Base-by-base conservation (phyloP, 2,888 invertebrate species). In the Dryocosmus kuriphilus region DNA sequence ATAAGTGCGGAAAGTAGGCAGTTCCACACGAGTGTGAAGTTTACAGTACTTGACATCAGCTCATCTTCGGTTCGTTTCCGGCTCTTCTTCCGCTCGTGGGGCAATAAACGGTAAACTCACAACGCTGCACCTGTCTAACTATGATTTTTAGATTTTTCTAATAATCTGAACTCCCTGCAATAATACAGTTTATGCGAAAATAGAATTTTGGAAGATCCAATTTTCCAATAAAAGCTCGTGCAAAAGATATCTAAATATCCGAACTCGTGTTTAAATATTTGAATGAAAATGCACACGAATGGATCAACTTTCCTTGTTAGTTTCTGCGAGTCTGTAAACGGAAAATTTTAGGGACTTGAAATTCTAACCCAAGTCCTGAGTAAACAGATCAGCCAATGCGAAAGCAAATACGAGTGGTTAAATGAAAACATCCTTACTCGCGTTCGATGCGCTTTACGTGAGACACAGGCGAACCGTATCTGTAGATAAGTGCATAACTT, bases 321-420 rank as follows among this genome's bases (percentile, higher is more conserved):
- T 55, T 55, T 22, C 55, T 55, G 11, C 22, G n/a, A 55, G 22
- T 22, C 55, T 22, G 55, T n/a, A 55, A 55, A 55, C 55, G 55
- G 27, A 30, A 71, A 71, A 71, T 71, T 71, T 71, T 30, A 24
- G 30, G 11, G 22, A 62, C 41, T 51, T n/a, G 27, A 27, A 71
- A 65, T 51, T 71, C 51, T 71, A 30, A 73, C 65, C 60, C 67
- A 41, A 65, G 76, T 75, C 27, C 71, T 71, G 30, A 46, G 51
- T 71, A 46, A 71, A 51, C 30, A 82, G 80, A 87, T 85, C 84
- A 84, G 85, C 85, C 86, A 82, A 85, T 87, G 84, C 81, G 84
- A 88, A 86, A 83, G 84, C 84, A 87, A 88, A 88, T 87, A 88
- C 85, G 82, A 86, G 84, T 84, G 81, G 86, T 86, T 88, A 86